Conservation (phyloP, 2,113 vertebrate species). For the Electrona antarctica region DNA sequence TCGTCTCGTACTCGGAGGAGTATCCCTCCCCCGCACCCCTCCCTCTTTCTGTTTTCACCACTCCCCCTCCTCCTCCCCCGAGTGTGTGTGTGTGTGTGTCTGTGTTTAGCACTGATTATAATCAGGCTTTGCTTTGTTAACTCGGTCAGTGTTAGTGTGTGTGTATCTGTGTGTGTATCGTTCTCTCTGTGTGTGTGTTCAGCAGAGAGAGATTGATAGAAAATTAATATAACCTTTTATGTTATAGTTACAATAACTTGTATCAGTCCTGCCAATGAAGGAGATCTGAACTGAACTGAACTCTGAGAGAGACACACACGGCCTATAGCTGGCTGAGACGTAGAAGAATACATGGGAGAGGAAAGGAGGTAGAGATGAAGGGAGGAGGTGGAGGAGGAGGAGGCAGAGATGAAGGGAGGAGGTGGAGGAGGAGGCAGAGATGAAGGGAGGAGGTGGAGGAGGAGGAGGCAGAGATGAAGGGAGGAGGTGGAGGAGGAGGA, state of each 20-base stretch:
- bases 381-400: no score
- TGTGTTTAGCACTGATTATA: slow-evolving; percentile 13
- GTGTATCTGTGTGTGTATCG: slow-evolving; percentile 54
- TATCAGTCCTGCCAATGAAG: no score
- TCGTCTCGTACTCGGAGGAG: no score
- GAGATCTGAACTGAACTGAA: no score
- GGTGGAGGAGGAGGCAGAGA: slow-evolving; percentile 11
- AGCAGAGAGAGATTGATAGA: no score
- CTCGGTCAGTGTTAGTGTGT: slow-evolving; percentile 65
- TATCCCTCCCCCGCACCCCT: slow-evolving; percentile 48
- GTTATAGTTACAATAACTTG: no score
- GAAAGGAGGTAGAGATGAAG: no score
- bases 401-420: no score
- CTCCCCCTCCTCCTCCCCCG: slow-evolving; percentile 70
- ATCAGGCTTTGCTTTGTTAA: slow-evolving; percentile 76
- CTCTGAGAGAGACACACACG: no score
- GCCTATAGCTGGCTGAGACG: no score
- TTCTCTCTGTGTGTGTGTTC: slow-evolving; percentile 38
- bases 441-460: not conserved
- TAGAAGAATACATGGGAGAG: no score
- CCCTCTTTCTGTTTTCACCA: slow-evolving; percentile 15
- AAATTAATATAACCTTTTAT: no score
- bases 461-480: slow-evolving; percentile 8
- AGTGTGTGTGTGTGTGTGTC: slow-evolving; percentile 29
- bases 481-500: slow-evolving; percentile 54